Evolutionary conservation across 2,113 vertebrate genomes (phyloP).

Genomic region (Lichenostomus cassidix): DNA sequence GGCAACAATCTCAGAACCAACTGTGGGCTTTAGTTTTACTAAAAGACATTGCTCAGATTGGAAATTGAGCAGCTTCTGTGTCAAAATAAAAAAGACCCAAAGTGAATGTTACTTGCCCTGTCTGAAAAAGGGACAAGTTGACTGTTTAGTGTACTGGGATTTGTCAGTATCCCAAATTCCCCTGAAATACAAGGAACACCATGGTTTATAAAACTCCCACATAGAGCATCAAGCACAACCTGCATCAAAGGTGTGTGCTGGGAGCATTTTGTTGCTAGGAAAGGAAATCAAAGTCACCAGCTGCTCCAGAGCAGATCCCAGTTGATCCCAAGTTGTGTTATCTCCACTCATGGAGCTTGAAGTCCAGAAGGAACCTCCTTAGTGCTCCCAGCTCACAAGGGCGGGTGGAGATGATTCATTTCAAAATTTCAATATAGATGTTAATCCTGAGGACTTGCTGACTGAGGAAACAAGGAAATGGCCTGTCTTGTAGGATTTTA

Average conservation of each 20-base stretch:
- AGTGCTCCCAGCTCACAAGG: not conserved
- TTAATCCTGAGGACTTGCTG: not conserved
- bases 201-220: not conserved
- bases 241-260: not conserved
- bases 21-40: not conserved
- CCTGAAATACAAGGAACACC: not conserved
- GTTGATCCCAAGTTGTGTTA: not conserved
- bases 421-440: not conserved
- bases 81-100: not conserved
- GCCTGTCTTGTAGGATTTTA: not conserved
- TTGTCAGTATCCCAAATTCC: not conserved
- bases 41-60: not conserved
- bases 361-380: not conserved
- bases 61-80: not conserved
- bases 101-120: not conserved
- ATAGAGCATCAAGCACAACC: not conserved
- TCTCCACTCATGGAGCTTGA: not conserved
- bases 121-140: not conserved
- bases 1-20: not conserved
- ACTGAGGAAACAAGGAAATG: not conserved
- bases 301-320: not conserved
- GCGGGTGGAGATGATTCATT: constrained; percentile 30
- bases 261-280: not conserved
- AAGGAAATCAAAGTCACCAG: not conserved
- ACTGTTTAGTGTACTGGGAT: not conserved